A percentile compares a stretch with the other conserved stretches of the same genome.
Conservation (phyloP, 2,113 vertebrate species). For the Synodontis membranacea region DNA sequence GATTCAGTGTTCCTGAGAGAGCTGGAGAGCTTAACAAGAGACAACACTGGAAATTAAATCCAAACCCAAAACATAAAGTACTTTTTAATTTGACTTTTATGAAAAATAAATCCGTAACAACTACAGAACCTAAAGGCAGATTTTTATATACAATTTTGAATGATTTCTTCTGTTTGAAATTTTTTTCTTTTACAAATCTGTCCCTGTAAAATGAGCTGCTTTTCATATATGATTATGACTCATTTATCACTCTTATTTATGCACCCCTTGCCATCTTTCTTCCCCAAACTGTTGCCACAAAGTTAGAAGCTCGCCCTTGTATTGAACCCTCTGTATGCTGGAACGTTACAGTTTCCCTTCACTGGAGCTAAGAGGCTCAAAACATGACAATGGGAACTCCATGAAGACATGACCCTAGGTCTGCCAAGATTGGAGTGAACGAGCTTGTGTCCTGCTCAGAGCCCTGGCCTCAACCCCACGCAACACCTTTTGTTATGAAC, state of each 20-base stretch:
- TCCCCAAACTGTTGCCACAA: background rate
- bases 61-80: too few species aligned
- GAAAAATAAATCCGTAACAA: background rate
- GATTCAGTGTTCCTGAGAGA: background rate
- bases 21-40: background rate
- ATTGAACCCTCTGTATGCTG: background rate
- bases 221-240: background rate
- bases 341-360: background rate
- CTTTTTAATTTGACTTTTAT: background rate
- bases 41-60: background rate
- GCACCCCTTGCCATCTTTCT: background rate
- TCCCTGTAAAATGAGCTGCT: background rate
- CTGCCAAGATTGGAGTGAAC: too few species aligned
- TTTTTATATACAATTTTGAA: background rate
- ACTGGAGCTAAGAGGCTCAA: background rate
- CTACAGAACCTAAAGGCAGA: background rate
- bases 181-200: background rate
- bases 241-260: background rate
- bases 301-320: background rate
- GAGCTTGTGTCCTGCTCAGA: too few species aligned
- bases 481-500: too few species aligned
- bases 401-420: too few species aligned
- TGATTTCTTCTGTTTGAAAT: too few species aligned
- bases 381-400: background rate
- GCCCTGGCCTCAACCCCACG: too few species aligned